Evolutionary conservation across 2,113 vertebrate genomes (phyloP).

Genomic region (Otis tarda): DNA sequence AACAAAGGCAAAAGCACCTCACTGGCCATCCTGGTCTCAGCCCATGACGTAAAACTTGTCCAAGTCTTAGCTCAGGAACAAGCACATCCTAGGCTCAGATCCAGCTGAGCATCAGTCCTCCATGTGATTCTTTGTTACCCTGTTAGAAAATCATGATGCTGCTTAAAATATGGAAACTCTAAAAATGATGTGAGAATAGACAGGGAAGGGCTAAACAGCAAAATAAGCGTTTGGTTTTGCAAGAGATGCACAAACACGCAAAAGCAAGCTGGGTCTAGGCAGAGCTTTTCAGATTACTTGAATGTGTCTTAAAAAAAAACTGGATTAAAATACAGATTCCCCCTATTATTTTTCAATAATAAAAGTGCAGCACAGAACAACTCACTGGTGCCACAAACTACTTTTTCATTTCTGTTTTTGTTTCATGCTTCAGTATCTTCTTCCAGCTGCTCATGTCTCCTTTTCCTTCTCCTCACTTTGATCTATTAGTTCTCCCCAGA

Average conservation of each 20-base stretch:
- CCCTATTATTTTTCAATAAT: slow-evolving; percentile 70
- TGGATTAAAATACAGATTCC: slow-evolving; percentile 65
- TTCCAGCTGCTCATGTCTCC: slow-evolving; percentile 74
- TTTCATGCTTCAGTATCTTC: slow-evolving; percentile 74
- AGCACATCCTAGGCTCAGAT: background rate
- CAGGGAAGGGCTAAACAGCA: background rate
- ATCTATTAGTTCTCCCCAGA: slow-evolving; percentile 84
- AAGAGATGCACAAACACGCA: background rate
- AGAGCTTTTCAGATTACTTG: slow-evolving; percentile 32
- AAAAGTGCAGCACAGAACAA: slow-evolving; percentile 37
- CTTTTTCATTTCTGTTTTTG: slow-evolving; percentile 81
- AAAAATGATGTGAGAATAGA: background rate
- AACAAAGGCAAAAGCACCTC: slow-evolving; percentile 17
- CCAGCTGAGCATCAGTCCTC: background rate
- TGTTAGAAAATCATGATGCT: background rate
- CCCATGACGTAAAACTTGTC: background rate
- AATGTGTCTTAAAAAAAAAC: background rate
- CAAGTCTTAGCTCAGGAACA: background rate
- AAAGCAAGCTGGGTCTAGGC: slow-evolving; percentile 1
- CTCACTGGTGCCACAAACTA: slow-evolving; percentile 65
- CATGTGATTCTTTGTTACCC: background rate
- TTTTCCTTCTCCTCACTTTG: slow-evolving; percentile 76
- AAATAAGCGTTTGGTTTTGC: background rate
- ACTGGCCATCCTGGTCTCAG: background rate
- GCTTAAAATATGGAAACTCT: background rate